These are phyloP conservation scores for Ailuropoda melanoleuca DNA, from an alignment of 2,113 vertebrate genomes.

Conservation along the genomic window DNA sequence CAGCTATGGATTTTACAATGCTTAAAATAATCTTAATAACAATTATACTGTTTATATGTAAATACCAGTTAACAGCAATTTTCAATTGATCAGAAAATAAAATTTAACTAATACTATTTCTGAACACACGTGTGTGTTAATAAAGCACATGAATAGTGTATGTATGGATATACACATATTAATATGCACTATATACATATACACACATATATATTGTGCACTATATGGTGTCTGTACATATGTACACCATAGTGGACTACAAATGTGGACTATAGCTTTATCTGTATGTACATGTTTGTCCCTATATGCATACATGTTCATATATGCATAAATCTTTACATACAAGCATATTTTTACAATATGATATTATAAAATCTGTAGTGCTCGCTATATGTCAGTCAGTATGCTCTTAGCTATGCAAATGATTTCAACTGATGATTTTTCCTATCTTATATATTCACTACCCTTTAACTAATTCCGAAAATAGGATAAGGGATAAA, in stretches of 20 bases:
- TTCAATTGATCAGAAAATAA: not conserved
- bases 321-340: not conserved
- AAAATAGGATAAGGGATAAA: not conserved
- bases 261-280: not conserved
- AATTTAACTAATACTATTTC: not conserved
- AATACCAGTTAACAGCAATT: not conserved
- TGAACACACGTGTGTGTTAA: not conserved
- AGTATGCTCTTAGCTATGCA: not conserved
- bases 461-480: not conserved
- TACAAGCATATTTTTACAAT: not conserved
- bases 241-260: not conserved
- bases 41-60: not conserved
- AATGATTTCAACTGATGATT: not conserved
- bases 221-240: not conserved
- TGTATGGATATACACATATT: not conserved
- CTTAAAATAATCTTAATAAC: not conserved
- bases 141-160: not conserved
- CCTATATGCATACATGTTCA: not conserved
- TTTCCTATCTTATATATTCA: not conserved
- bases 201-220: not conserved
- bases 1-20: not conserved
- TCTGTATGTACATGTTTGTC: not conserved
- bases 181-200: no score
- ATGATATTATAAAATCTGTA: not conserved
- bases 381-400: accelerated